phyloP scores from a whole-genome alignment of 1,140 invertebrate genomes.

The Lordiphosa mommai region DNA sequence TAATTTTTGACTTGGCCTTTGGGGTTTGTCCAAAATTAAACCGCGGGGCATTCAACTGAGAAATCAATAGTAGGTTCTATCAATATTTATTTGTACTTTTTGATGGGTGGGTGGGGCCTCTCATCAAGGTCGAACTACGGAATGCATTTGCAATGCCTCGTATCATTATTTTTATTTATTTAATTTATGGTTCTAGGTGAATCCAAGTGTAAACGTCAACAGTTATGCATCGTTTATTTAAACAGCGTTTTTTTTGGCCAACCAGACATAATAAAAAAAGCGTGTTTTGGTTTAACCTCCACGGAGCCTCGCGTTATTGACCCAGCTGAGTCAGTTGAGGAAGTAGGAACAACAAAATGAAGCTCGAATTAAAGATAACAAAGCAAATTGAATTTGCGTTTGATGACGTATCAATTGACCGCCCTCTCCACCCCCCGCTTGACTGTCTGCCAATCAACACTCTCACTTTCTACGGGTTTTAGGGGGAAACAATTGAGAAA shows the following conservation, averaged over 20 bases:
- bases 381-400: conserved; percentile 15
- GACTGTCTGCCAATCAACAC: background rate
- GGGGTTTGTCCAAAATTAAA: too few species aligned
- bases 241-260: conserved; percentile 23
- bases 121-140: too few species aligned
- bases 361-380: conserved; percentile 3
- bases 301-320: conserved; percentile 18
- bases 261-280: conserved; percentile 2
- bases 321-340: conserved; percentile 11
- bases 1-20: background rate
- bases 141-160: background rate
- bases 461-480: background rate
- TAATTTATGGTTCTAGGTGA: background rate
- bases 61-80: too few species aligned
- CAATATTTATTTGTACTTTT: too few species aligned
- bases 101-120: too few species aligned
- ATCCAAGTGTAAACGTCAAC: conserved; percentile 32
- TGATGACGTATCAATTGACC: conserved; percentile 31
- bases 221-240: conserved; percentile 23
- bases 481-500: background rate
- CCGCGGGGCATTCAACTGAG: too few species aligned
- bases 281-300: conserved; percentile 21
- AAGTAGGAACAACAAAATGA: conserved; percentile 8
- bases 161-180: background rate
- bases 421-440: background rate